Evolutionary conservation across 2,113 vertebrate genomes (phyloP).

Genomic region (Pteropus alecto): DNA sequence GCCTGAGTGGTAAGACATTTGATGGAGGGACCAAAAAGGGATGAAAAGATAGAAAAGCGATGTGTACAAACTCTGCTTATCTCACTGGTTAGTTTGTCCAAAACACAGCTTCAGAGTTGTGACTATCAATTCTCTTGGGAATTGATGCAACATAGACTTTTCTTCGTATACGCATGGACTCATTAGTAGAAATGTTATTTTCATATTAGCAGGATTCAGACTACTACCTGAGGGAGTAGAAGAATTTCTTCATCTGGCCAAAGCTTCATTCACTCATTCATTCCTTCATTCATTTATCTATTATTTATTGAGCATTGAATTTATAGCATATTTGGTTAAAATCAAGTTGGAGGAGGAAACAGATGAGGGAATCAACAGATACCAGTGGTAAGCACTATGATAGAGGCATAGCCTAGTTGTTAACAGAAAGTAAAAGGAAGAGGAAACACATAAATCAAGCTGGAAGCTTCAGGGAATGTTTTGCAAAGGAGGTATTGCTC

Average conservation of each 20-base stretch:
- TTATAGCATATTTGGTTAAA: slow-evolving; percentile 1
- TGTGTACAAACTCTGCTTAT: background rate
- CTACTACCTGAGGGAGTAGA: background rate
- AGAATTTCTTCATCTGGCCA: background rate
- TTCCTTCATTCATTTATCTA: background rate
- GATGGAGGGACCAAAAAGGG: background rate
- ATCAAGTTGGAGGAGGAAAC: background rate
- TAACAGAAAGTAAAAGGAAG: background rate
- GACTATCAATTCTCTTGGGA: background rate
- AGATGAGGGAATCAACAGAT: background rate
- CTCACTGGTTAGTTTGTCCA: background rate
- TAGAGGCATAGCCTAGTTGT: background rate
- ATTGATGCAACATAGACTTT: background rate
- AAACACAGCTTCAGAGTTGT: background rate
- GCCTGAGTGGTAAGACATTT: background rate
- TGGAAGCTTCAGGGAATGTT: background rate
- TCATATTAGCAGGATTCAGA: background rate
- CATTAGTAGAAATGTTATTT: background rate
- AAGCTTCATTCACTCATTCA: background rate
- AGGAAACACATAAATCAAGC: background rate
- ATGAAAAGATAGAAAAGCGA: background rate
- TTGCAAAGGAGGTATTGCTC: background rate
- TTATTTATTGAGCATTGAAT: slow-evolving; percentile 3
- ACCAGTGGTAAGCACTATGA: background rate
- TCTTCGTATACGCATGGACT: background rate